phyloP scores from a whole-genome alignment of 2,797 vertebrate genomes.

The Tachyglossus aculeatus region DNA sequence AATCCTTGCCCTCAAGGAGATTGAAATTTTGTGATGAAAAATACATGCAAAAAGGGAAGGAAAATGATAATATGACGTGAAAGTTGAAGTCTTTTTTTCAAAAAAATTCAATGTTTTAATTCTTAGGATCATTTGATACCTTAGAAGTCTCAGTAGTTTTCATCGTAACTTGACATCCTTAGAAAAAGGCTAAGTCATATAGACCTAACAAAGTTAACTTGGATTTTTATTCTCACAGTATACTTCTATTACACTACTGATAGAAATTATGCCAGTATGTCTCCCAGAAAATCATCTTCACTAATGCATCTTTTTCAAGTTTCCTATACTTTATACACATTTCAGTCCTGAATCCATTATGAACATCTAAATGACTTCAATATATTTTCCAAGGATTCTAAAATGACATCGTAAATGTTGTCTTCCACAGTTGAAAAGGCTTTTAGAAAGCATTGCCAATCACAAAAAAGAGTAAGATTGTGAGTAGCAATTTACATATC shows the following conservation, averaged over 20 bases:
- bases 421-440: constrained; percentile 56
- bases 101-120: too few relatives aligned
- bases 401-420: constrained; percentile 62
- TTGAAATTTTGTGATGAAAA: too few relatives aligned
- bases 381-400: constrained; percentile 42
- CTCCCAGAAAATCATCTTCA: constrained; percentile 42
- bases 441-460: constrained; percentile 37
- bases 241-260: constrained; percentile 43
- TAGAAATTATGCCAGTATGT: constrained; percentile 52
- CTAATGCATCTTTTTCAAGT: constrained; percentile 42
- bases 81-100: too few relatives aligned
- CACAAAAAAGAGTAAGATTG: not conserved
- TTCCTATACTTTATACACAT: constrained; percentile 27
- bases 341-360: constrained; percentile 51
- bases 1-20: too few relatives aligned
- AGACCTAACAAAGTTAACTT: constrained; percentile 42
- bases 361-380: constrained; percentile 51
- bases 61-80: too few relatives aligned
- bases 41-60: too few relatives aligned
- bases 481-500: constrained; percentile 22
- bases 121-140: not conserved
- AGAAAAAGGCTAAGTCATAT: constrained; percentile 1
- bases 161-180: constrained; percentile 20
- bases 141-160: constrained; percentile 3
- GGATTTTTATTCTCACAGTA: constrained; percentile 33